Conservation (phyloP, 2,888 invertebrate genomes). For the Zhengitettix transpicula region DNA sequence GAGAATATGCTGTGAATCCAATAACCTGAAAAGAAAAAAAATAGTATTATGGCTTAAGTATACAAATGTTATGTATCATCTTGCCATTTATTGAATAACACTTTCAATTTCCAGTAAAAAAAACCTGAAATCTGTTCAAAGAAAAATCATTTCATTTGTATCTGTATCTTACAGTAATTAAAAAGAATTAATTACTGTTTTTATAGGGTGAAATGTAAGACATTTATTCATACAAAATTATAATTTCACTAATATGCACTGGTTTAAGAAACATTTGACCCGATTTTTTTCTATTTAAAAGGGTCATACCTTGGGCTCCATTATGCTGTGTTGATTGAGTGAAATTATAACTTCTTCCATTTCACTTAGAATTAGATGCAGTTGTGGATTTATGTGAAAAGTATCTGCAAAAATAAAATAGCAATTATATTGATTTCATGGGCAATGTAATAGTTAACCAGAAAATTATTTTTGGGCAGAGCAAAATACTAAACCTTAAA, state of each 20-base stretch:
- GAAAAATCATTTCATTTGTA: no score
- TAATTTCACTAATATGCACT: no score
- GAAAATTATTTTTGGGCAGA: not conserved
- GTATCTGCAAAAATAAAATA: conserved; percentile 40
- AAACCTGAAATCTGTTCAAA: no score
- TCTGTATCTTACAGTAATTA: no score
- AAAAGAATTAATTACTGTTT: no score
- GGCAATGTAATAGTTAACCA: not conserved
- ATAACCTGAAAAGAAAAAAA: conserved; percentile 33
- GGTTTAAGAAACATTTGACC: no score
- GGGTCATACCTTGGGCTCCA: conserved; percentile 64
- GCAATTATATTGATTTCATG: not conserved
- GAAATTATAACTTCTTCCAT: conserved; percentile 71
- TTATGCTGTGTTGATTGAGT: conserved; percentile 74
- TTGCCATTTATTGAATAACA: no score
- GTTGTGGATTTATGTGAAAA: conserved; percentile 84
- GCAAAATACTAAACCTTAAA: no score
- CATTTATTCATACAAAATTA: no score
- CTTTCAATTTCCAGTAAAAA: no score
- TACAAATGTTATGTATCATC: not conserved
- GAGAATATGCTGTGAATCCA: conserved; percentile 72
- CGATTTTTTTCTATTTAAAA: no score
- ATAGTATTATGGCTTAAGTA: not conserved
- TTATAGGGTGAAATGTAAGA: no score
- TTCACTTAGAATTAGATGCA: conserved; percentile 62